phyloP scores from a whole-genome alignment of 2,888 invertebrate genomes.

The Poecilobothrus nobilitatus region DNA sequence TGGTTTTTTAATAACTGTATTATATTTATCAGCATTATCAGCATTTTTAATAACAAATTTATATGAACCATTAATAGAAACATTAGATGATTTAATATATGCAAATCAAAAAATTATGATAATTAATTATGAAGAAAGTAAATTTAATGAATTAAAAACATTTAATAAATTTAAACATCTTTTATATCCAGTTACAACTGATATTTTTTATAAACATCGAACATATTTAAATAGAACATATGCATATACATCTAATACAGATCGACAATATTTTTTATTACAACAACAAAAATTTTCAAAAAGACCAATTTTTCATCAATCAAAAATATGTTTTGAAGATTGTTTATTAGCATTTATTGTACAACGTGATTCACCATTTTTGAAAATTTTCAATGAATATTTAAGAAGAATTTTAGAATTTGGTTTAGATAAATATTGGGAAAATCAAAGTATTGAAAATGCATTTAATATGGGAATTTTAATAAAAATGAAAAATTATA shows the following conservation, averaged over 20 bases:
- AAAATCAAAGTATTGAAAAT: neutral
- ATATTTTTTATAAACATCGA: neutral
- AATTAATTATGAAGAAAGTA: neutral
- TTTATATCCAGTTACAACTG: neutral
- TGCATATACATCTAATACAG: neutral
- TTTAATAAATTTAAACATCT: neutral
- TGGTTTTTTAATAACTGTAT: neutral
- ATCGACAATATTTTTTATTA: neutral
- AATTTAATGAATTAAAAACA: neutral
- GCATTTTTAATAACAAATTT: constrained; percentile 1
- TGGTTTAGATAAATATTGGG: neutral
- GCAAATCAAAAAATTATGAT: neutral
- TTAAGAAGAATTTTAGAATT: neutral
- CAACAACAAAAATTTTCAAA: neutral
- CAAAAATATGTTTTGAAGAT: neutral
- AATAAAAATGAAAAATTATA: neutral
- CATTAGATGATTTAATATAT: neutral
- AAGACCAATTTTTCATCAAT: neutral
- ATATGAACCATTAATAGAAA: neutral
- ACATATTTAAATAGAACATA: neutral
- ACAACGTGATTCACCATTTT: neutral
- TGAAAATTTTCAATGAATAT: neutral
- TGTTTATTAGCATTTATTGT: neutral
- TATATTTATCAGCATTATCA: neutral
- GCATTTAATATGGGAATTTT: neutral